A percentile compares a stretch with the other conserved stretches of the same genome.
Conservation (phyloP, 2,888 invertebrate genomes). For the Amphimallon solstitiale region DNA sequence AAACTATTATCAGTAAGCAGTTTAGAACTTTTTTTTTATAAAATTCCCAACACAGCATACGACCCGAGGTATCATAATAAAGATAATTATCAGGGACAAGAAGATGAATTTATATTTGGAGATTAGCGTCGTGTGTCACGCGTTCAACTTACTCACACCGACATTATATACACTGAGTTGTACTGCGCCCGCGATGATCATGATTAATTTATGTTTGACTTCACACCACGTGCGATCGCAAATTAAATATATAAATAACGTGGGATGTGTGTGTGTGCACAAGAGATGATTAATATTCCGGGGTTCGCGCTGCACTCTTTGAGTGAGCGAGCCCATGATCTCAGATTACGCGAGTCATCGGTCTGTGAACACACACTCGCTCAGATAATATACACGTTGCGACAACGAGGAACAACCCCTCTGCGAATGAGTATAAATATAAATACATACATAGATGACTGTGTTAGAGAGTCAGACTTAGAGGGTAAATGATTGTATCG, state of each 20-base stretch:
- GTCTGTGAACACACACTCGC: too few species aligned
- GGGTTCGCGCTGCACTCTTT: constrained; percentile 44
- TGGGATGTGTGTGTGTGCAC: constrained; percentile 48
- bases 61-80: background rate
- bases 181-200: background rate
- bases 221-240: constrained; percentile 51
- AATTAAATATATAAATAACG: constrained; percentile 55
- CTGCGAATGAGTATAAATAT: too few species aligned
- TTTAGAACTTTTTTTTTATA: too few species aligned
- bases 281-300: constrained; percentile 55
- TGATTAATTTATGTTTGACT: constrained; percentile 50
- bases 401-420: too few species aligned
- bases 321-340: constrained; percentile 50
- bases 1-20: too few species aligned
- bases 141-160: background rate
- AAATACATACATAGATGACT: too few species aligned
- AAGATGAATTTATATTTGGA: constrained; percentile 17
- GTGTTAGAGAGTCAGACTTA: too few species aligned
- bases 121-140: constrained; percentile 27
- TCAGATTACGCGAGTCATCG: constrained; percentile 36
- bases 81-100: background rate
- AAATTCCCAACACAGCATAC: too few species aligned
- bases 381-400: too few species aligned
- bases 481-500: too few species aligned
- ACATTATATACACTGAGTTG: background rate